Evolutionary conservation across 2,888 invertebrate genomes (phyloP).

Genomic region (Pachycephus smyrnensis): DNA sequence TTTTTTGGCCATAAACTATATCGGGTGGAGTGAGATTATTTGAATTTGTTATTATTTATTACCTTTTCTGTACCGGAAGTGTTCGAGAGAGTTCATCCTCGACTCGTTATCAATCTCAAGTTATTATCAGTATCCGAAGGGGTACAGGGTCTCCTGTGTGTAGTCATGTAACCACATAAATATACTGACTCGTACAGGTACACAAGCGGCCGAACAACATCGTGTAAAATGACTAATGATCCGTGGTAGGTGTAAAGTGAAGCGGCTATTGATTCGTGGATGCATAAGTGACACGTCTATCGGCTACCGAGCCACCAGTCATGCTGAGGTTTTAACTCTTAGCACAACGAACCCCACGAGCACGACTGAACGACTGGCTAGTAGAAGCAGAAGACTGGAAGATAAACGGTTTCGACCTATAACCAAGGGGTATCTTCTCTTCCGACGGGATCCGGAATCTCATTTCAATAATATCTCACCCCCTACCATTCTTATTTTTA

Average conservation of each 20-base stretch:
- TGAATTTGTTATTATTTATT: not conserved
- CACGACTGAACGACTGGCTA: constrained; percentile 42
- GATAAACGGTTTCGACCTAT: constrained; percentile 56
- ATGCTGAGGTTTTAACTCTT: constrained; percentile 66
- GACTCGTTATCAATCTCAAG: constrained; percentile 5
- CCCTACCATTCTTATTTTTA: not conserved
- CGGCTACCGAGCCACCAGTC: constrained; percentile 64
- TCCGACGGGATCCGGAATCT: constrained; percentile 11
- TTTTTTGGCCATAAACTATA: not conserved
- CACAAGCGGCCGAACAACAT: constrained; percentile 3
- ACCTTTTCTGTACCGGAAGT: not conserved
- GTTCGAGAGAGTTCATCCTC: not conserved
- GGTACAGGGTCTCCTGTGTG: not conserved
- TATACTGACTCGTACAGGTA: not conserved
- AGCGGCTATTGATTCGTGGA: constrained; percentile 63
- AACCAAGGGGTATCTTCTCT: constrained; percentile 24
- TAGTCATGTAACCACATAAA: not conserved
- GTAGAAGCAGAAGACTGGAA: constrained; percentile 40
- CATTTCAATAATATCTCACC: constrained; percentile 19
- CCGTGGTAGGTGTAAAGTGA: constrained; percentile 53
- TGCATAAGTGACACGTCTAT: constrained; percentile 65
- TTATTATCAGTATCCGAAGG: not conserved
- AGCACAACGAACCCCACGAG: constrained; percentile 49
- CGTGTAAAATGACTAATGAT: constrained; percentile 60
- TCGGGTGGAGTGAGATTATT: not conserved